These are phyloP conservation scores for Peucedramus taeniatus DNA, from an alignment of 2,113 vertebrate genomes.

Conservation along the genomic window DNA sequence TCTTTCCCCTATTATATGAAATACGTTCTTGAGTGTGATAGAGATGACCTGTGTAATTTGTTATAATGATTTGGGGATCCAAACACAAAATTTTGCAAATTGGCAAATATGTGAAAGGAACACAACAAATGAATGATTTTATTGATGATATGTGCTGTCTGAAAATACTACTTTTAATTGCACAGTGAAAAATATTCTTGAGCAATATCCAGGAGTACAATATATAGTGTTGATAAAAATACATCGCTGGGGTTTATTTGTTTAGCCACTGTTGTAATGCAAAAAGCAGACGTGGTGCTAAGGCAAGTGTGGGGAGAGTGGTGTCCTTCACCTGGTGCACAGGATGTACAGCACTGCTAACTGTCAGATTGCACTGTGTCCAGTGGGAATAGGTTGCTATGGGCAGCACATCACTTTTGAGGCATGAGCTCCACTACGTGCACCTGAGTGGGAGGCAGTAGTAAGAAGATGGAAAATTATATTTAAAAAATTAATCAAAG, in stretches of 20 bases:
- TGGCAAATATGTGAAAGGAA: background rate
- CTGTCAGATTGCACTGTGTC: background rate
- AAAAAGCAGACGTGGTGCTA: background rate
- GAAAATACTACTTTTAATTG: background rate
- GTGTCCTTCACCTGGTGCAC: background rate
- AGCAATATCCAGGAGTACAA: background rate
- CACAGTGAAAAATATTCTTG: background rate
- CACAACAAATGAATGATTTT: background rate
- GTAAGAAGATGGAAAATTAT: background rate
- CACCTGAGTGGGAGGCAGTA: background rate
- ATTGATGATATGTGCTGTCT: background rate
- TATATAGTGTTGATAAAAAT: rapidly evolving
- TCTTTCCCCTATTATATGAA: background rate
- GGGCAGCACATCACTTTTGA: background rate
- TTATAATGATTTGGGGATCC: background rate
- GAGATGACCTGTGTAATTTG: background rate
- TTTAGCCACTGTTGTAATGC: background rate
- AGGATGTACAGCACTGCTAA: background rate
- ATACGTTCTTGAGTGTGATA: background rate
- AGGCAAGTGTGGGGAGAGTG: background rate
- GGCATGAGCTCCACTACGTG: background rate
- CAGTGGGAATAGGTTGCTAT: background rate
- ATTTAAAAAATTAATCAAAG: background rate
- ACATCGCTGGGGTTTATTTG: background rate
- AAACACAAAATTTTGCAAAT: background rate